Conservation (phyloP, 2,888 invertebrate species). For the Xestia rhomboidea region DNA sequence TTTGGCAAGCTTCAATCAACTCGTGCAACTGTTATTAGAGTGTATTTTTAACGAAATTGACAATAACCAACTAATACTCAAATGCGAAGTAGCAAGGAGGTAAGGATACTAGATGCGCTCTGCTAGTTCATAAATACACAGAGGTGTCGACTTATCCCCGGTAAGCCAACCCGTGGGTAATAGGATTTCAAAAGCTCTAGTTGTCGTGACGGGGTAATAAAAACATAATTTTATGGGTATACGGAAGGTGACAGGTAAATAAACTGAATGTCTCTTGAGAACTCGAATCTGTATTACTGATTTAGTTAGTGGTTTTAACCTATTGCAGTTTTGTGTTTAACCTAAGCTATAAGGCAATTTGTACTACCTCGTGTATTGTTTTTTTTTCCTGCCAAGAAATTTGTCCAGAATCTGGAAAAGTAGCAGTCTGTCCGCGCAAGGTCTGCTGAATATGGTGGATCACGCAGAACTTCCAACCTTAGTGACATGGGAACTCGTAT, state of each 20-base stretch:
- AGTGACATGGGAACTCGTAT: no score
- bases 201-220: slow-evolving; percentile 33
- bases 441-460: no score
- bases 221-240: slow-evolving; percentile 40
- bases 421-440: no score
- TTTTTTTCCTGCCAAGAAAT: no score
- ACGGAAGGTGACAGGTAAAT: slow-evolving; percentile 24
- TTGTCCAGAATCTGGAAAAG: no score
- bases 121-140: not conserved
- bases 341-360: not conserved
- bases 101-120: not conserved
- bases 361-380: no score
- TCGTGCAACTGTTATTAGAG: no score
- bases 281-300: not conserved
- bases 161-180: slow-evolving; percentile 29
- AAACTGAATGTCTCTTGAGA: slow-evolving; percentile 12
- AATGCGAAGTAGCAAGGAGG: not conserved
- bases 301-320: not conserved
- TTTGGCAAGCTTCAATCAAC: no score
- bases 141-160: slow-evolving; percentile 9
- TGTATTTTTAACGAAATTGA: no score
- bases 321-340: not conserved
- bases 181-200: slow-evolving; percentile 40
- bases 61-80: not conserved
- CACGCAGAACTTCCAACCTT: no score